phyloP scores from a whole-genome alignment of 2,113 vertebrate genomes.

The Chlorodrepanis virens region DNA sequence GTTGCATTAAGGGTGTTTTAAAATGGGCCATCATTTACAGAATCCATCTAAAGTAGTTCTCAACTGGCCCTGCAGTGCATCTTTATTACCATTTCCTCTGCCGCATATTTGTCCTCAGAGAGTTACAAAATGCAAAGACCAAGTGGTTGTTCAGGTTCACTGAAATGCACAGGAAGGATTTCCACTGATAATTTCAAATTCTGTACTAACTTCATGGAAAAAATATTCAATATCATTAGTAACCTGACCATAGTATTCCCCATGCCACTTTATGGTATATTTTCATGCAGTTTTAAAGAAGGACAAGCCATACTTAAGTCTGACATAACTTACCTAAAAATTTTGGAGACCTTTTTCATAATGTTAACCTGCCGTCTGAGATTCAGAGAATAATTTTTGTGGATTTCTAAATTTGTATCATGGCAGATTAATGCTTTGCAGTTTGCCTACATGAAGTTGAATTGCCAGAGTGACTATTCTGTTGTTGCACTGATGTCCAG shows the following conservation, averaged over 20 bases:
- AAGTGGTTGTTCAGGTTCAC: slow-evolving; percentile 21
- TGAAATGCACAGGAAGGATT: slow-evolving; percentile 28
- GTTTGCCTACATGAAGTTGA: not conserved
- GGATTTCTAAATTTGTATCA: not conserved
- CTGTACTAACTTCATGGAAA: not conserved
- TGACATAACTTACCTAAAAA: not conserved
- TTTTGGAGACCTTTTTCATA: not conserved
- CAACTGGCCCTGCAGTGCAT: not conserved
- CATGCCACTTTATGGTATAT: not conserved
- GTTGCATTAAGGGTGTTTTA: not conserved
- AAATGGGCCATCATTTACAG: not conserved
- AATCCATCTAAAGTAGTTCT: not conserved
- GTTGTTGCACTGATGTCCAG: not conserved
- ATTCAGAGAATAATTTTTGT: not conserved
- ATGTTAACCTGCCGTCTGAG: not conserved
- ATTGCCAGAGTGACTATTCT: not conserved
- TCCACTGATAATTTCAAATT: slow-evolving; percentile 15
- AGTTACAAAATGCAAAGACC: not conserved
- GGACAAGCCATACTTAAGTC: not conserved
- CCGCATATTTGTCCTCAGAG: not conserved
- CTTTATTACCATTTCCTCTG: slow-evolving; percentile 12
- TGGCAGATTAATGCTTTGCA: not conserved
- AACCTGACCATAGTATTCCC: not conserved
- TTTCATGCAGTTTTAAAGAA: not conserved
- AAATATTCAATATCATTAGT: not conserved